Conservation (phyloP, 2,113 vertebrate genomes). For the Arvicanthis niloticus region DNA sequence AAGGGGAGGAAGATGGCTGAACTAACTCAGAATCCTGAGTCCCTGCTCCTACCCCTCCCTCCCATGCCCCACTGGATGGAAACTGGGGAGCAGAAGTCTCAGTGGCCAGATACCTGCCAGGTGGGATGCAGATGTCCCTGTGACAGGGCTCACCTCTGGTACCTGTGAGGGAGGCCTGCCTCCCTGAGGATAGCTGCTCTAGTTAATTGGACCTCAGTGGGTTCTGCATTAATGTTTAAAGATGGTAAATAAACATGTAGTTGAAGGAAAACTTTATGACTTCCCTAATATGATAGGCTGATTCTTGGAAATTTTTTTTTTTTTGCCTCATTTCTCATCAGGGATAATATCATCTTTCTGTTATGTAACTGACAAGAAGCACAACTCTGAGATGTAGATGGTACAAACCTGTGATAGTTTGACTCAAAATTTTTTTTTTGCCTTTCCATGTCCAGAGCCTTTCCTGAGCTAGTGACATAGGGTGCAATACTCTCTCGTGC, state of each 20-base stretch:
- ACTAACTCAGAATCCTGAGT: background rate
- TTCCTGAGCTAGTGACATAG: background rate
- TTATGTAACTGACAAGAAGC: background rate
- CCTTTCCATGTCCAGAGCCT: background rate
- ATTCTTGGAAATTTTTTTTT: too few species aligned
- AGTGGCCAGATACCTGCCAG: accelerated
- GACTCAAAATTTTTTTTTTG: background rate
- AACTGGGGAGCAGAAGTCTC: background rate
- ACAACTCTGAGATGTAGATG: background rate
- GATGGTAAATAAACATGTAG: background rate
- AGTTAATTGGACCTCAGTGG: background rate
- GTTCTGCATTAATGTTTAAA: background rate
- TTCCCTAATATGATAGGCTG: background rate
- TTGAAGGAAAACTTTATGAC: background rate
- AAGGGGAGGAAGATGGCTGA: conserved; percentile 57
- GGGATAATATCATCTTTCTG: background rate
- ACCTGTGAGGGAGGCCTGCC: background rate
- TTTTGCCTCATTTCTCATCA: background rate
- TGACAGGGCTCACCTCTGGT: background rate
- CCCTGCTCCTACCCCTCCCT: background rate
- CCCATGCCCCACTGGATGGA: background rate
- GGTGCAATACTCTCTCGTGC: background rate
- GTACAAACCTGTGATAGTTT: background rate
- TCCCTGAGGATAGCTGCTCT: background rate
- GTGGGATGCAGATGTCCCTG: background rate